phyloP scores from a whole-genome alignment of 2,797 vertebrate species.

The Merluccius polli region DNA sequence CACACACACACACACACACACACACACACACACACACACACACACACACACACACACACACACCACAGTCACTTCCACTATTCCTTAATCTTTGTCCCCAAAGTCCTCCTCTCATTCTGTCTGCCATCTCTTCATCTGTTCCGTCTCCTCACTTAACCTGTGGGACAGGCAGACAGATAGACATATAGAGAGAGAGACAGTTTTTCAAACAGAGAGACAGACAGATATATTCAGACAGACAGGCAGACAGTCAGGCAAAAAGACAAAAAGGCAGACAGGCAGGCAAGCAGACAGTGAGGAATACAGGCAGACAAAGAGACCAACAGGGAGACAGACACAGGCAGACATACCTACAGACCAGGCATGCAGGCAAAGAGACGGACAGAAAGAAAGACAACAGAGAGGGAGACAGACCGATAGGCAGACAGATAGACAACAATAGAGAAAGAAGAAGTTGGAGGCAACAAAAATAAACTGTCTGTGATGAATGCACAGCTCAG shows the following conservation, averaged over 20 bases:
- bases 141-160: not conserved
- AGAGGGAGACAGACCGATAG: not conserved
- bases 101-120: constrained; percentile 13
- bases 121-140: constrained; percentile 7
- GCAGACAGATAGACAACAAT: not conserved
- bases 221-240: not conserved
- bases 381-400: not conserved
- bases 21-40: constrained; percentile 10
- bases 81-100: constrained; percentile 10
- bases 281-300: not conserved
- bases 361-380: not conserved
- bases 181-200: not conserved
- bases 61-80: constrained; percentile 23
- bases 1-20: constrained; percentile 7
- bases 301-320: not conserved
- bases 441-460: constrained; percentile 32
- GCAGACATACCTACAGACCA: no score
- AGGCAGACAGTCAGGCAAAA: not conserved
- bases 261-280: not conserved
- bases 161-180: not conserved
- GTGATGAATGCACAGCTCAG: constrained; percentile 59
- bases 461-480: constrained; percentile 60
- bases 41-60: constrained; percentile 12
- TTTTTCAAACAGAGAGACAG: not conserved
- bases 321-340: not conserved